These are phyloP conservation scores for Paedocypris sp. DNA, from an alignment of 2,113 vertebrate species.

Conservation along the genomic window DNA sequence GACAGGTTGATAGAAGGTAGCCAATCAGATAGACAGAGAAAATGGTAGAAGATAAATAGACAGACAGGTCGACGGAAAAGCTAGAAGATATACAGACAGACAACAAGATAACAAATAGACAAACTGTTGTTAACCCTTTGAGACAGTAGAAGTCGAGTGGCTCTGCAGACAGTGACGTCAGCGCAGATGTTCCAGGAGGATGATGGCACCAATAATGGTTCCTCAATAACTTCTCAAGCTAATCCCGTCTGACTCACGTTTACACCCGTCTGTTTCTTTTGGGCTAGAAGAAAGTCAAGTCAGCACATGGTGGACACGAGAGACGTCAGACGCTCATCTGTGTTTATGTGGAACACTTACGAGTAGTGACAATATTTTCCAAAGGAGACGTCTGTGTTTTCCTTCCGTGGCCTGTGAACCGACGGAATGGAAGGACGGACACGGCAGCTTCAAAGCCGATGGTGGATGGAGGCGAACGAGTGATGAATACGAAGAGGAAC, in stretches of 20 bases:
- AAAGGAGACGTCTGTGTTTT: constrained; percentile 47
- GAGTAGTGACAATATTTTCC: constrained; percentile 54
- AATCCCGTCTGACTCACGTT: constrained; percentile 2
- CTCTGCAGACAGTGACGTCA: constrained; percentile 20
- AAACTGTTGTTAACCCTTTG: no score
- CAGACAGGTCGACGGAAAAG: background rate
- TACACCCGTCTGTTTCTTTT: constrained; percentile 9
- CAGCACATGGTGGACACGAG: constrained; percentile 25
- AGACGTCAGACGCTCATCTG: constrained; percentile 47
- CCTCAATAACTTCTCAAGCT: constrained; percentile 47
- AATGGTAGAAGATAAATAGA: background rate
- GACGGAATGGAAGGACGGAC: constrained; percentile 38
- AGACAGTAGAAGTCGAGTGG: no score
- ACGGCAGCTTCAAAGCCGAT: constrained; percentile 38
- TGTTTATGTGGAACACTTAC: constrained; percentile 50
- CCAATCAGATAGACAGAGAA: no score
- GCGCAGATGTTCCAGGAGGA: constrained; percentile 44
- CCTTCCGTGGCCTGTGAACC: constrained; percentile 36
- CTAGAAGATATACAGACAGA: constrained; percentile 33
- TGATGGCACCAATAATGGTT: constrained; percentile 45
- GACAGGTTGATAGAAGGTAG: no score
- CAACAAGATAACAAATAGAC: constrained; percentile 38
- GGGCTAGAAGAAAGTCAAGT: constrained; percentile 29
- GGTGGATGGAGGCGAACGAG: background rate
- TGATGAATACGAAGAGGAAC: background rate